Percentiles rank a stretch among this genome's conserved stretches.
phyloP scores from a whole-genome alignment of 2,113 vertebrate genomes.

The Thomomys bottae region DNA sequence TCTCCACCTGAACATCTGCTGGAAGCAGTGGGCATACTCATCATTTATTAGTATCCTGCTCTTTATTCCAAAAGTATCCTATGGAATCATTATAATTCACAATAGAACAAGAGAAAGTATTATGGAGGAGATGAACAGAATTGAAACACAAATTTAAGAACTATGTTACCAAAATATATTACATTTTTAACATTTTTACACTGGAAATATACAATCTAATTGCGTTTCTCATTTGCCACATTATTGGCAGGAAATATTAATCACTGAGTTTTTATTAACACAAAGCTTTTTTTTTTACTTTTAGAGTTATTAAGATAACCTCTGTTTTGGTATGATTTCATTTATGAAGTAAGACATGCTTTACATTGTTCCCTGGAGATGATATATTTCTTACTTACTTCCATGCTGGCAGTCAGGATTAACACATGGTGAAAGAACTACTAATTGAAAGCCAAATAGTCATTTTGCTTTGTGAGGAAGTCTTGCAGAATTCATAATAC shows the following conservation, averaged over 20 bases:
- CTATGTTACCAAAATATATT: conserved; percentile 52
- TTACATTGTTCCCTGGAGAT: conserved; percentile 3
- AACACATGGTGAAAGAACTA: neutral
- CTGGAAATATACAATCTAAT: conserved; percentile 26
- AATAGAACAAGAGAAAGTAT: conserved; percentile 27
- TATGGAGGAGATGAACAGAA: conserved; percentile 25
- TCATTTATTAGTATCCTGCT: conserved; percentile 7
- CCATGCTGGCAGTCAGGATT: neutral
- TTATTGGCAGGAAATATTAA: conserved; percentile 24
- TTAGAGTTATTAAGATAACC: neutral
- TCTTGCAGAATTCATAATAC: neutral
- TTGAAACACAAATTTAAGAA: conserved; percentile 49
- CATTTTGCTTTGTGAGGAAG: conserved; percentile 5
- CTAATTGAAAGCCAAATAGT: neutral
- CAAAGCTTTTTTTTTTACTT: neutral
- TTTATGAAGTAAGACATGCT: conserved; percentile 48
- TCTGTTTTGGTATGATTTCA: neutral
- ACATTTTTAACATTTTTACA: conserved; percentile 77
- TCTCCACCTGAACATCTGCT: neutral
- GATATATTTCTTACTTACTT: neutral
- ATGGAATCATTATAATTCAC: conserved; percentile 30
- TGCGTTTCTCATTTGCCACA: conserved; percentile 33
- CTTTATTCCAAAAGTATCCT: conserved; percentile 67
- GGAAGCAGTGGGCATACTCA: neutral
- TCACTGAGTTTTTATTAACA: neutral